These are phyloP conservation scores for Linepithema humile DNA, from an alignment of 1,140 invertebrate species.

Conservation along the genomic window DNA sequence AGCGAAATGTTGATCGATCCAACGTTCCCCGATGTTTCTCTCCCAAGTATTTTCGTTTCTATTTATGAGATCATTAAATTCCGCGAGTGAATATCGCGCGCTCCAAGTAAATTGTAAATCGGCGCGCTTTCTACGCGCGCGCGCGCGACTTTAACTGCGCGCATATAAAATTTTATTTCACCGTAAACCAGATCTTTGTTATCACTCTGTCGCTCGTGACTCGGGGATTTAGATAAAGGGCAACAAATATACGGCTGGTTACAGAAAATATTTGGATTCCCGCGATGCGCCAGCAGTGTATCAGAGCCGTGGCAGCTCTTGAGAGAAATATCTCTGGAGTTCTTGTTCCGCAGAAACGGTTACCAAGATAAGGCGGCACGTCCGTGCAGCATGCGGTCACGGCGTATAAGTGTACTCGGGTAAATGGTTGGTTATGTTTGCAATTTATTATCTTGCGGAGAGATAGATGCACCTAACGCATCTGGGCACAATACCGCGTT, in stretches of 20 bases:
- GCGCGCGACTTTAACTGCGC: not conserved
- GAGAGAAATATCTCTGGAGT: conserved; percentile 58
- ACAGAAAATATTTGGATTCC: conserved; percentile 34
- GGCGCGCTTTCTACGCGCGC: not conserved
- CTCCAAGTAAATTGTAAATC: conserved; percentile 20
- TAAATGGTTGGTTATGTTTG: conserved; percentile 63
- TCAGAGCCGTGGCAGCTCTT: conserved; percentile 4
- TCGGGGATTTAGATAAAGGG: conserved; percentile 59
- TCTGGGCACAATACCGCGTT: conserved; percentile 50
- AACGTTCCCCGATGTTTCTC: not conserved
- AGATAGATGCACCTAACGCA: conserved; percentile 62
- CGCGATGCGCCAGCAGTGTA: conserved; percentile 2
- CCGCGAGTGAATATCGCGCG: not conserved
- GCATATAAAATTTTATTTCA: conserved; percentile 37
- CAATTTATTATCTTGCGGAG: conserved; percentile 59
- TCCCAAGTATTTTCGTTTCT: conserved; percentile 14
- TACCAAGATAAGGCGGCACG: conserved; percentile 62
- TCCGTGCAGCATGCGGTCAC: conserved; percentile 3
- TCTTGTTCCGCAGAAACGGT: conserved; percentile 61
- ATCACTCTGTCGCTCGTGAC: conserved; percentile 26
- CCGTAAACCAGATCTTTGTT: conserved; percentile 47
- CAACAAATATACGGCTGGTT: conserved; percentile 32
- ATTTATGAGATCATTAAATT: conserved; percentile 3
- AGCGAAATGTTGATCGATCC: conserved; percentile 12
- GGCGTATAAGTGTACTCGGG: conserved; percentile 38